Evolutionary conservation across 2,797 vertebrate species (phyloP).

Genomic region (Tapirus indicus): DNA sequence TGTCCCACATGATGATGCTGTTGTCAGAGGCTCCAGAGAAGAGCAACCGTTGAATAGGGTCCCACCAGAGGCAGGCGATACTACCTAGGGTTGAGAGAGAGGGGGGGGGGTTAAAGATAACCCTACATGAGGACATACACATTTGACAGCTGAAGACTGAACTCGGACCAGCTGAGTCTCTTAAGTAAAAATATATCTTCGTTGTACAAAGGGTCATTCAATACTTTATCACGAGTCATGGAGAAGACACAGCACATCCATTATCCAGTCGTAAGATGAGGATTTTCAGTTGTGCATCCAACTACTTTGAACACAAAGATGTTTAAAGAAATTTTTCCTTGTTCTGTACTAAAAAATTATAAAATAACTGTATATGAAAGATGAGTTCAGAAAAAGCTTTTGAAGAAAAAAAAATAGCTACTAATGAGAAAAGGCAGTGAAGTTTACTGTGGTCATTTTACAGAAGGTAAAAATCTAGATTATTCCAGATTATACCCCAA

Average conservation of each 20-base stretch:
- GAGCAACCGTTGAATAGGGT: slow-evolving; percentile 95
- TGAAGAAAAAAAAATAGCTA: not conserved
- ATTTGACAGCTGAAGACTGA: not conserved
- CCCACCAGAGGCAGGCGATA: slow-evolving; percentile 96
- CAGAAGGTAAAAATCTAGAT: not conserved
- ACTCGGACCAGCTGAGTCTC: not conserved
- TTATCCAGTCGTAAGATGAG: not conserved
- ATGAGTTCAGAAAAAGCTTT: slow-evolving; percentile 24
- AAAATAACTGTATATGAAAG: not conserved
- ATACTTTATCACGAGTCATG: not conserved
- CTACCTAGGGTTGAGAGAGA: slow-evolving; percentile 89
- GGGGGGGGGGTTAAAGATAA: not conserved
- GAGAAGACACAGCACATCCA: not conserved
- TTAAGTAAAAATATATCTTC: not conserved
- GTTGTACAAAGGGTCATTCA: not conserved
- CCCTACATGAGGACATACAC: not conserved
- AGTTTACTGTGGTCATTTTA: not conserved
- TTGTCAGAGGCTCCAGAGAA: slow-evolving; percentile 98
- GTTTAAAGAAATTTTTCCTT: not conserved
- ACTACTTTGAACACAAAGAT: not conserved
- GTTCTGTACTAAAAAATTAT: not conserved
- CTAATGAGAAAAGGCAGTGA: not conserved
- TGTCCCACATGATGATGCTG: slow-evolving; percentile 99
- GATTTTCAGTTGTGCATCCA: not conserved
- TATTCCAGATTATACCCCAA: not conserved